Conservation (phyloP, 1,140 invertebrate species). For the Pollicipes pollicipes region DNA sequence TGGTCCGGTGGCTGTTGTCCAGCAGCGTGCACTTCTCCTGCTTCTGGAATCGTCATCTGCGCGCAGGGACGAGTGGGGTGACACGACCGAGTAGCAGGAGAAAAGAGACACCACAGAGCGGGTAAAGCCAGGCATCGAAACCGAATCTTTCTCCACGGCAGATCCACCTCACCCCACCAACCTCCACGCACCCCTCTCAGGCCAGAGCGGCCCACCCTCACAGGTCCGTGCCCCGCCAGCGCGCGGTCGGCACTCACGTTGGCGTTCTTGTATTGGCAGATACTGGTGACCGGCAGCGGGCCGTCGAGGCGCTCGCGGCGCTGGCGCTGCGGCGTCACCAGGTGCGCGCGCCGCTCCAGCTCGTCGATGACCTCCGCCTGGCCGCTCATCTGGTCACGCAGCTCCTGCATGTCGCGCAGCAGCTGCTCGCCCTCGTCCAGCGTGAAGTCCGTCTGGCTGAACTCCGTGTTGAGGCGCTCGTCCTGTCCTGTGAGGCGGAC, state of each 20-base stretch:
- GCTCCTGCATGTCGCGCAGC: slow-evolving; percentile 79
- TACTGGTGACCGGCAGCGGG: slow-evolving; percentile 45
- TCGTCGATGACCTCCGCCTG: slow-evolving; percentile 64
- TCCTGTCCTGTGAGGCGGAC: slow-evolving; percentile 36
- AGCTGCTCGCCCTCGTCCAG: slow-evolving; percentile 83
- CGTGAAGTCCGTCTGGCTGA: slow-evolving; percentile 80
- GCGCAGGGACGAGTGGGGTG: slow-evolving; percentile 23
- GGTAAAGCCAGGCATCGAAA: too few relatives aligned
- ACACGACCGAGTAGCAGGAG: too few relatives aligned
- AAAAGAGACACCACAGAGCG: too few relatives aligned
- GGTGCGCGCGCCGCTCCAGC: slow-evolving; percentile 56
- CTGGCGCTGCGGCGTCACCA: slow-evolving; percentile 77
- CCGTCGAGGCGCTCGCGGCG: slow-evolving; percentile 39
- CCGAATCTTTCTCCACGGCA: too few relatives aligned
- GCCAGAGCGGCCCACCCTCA: too few relatives aligned
- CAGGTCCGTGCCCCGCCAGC: too few relatives aligned
- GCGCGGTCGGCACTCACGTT: too few relatives aligned
- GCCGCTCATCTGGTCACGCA: slow-evolving; percentile 73
- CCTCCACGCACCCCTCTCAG: too few relatives aligned
- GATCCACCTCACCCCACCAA: too few relatives aligned
- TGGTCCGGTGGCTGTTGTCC: slow-evolving; percentile 78
- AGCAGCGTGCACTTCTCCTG: slow-evolving; percentile 75
- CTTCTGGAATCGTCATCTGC: slow-evolving; percentile 69
- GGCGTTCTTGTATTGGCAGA: slow-evolving; percentile 80
- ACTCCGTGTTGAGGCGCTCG: slow-evolving; percentile 75